Base-by-base conservation (phyloP, 2,888 invertebrate species). In the Tetranychus truncatus region DNA sequence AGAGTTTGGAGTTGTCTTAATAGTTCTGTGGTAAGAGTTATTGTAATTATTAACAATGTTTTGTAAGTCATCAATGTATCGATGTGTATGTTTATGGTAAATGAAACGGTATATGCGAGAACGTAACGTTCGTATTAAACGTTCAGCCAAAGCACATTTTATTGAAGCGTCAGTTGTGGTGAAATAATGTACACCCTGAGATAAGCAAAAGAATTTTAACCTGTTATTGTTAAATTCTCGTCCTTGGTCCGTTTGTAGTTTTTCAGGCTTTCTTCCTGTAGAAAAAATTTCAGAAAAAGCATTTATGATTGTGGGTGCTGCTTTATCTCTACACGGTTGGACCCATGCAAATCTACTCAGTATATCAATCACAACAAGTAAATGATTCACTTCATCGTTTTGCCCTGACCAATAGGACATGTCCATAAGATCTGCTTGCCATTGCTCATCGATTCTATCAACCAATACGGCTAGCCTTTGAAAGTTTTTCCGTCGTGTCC, bases 71-170 rank as follows among this genome's bases (percentile, higher is more conserved):
- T 72, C 72, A 72, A 72, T 72, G 11, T 18, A 72, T 72, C 45
- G 18, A n/a, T 72, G n/a, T 5, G 78, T 79, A 45, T 79, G 78
- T 18, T 78, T 76, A 20, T 76, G 74, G 0, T 79, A 79, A 72
- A 81, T 80, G 74, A 80, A 72, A 6, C 72, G 24, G 8, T 72
- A 81, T 75, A 81, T 79, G 74, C 77, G 77, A 81, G 18, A 81
- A 71, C 7, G 80, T 81, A 67, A 21, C 1, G 67, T 67, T 74
- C 80, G 74, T 76, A 80, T 80, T 9, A 80, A 80, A 5, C 81
- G 74, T 77, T 82, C 81, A 1, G 79, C 79, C 6, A 81, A 76
- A 5, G 78, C 76, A 1, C 80, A 80, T 77, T 82, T 81, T 8
- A 79, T 78, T 66, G 80, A 80, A 6, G 78, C 78, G 75, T 78